These are phyloP conservation scores for Drosophila pegasa DNA, from an alignment of 2,888 invertebrate genomes.

Conservation along the genomic window DNA sequence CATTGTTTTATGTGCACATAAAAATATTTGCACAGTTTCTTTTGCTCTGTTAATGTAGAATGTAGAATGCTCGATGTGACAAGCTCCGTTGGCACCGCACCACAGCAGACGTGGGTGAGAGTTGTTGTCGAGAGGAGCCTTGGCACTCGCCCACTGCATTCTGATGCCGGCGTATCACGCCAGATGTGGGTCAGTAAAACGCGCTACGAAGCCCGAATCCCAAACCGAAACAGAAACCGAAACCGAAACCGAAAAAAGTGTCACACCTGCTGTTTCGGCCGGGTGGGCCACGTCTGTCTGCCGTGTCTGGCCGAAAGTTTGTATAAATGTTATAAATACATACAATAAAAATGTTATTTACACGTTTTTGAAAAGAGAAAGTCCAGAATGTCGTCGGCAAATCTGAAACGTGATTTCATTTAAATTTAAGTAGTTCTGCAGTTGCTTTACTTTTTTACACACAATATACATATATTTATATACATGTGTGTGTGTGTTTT, in stretches of 20 bases:
- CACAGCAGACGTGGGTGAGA: conserved; percentile 57
- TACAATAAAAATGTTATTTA: conserved; percentile 79
- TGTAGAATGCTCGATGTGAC: conserved; percentile 47
- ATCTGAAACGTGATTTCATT: conserved; percentile 69
- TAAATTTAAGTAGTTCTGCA: conserved; percentile 67
- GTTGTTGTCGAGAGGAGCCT: conserved; percentile 71
- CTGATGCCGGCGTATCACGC: conserved; percentile 61
- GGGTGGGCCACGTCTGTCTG: conserved; percentile 18
- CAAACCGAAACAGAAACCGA: conserved; percentile 42
- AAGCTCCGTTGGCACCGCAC: conserved; percentile 1
- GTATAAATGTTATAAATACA: conserved; percentile 72
- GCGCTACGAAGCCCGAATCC: conserved; percentile 49
- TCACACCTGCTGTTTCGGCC: conserved; percentile 61
- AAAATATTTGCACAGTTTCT: conserved; percentile 74
- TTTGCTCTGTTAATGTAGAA: conserved; percentile 57
- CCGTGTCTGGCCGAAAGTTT: conserved; percentile 52
- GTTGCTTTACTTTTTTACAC: conserved; percentile 41
- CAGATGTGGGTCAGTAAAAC: conserved; percentile 74
- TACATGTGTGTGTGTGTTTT: neutral
- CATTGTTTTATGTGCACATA: conserved; percentile 63
- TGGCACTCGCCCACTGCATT: conserved; percentile 57
- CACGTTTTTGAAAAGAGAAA: conserved; percentile 82
- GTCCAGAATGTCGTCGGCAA: conserved; percentile 61
- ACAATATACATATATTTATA: neutral
- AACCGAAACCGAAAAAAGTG: conserved; percentile 59